phyloP scores from a whole-genome alignment of 2,888 invertebrate genomes.

The Amphipoea oculea region DNA sequence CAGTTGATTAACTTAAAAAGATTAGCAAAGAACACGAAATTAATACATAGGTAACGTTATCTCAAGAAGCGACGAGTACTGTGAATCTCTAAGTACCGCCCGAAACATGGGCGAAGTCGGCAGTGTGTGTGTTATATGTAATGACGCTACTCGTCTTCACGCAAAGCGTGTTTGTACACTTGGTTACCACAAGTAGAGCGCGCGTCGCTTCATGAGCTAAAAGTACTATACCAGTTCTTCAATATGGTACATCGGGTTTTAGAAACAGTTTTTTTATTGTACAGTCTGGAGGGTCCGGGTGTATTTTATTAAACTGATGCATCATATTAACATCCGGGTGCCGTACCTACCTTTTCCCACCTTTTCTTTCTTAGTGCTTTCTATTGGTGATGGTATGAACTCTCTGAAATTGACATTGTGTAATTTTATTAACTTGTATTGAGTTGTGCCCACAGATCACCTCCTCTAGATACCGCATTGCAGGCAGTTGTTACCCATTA shows the following conservation, averaged over 20 bases:
- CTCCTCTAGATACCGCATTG: background rate
- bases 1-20: background rate
- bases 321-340: background rate
- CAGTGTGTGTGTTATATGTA: background rate
- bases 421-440: background rate
- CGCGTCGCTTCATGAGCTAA: background rate
- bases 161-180: too few relatives aligned
- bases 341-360: slow-evolving; percentile 8
- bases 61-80: background rate
- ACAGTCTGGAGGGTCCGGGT: background rate
- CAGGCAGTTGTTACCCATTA: background rate
- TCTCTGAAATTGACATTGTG: background rate
- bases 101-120: background rate
- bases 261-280: background rate
- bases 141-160: background rate
- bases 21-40: background rate
- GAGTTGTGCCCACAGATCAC: background rate
- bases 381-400: background rate
- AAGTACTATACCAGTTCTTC: background rate
- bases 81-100: background rate
- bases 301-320: background rate
- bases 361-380: slow-evolving; percentile 6
- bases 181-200: background rate
- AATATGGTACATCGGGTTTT: background rate
- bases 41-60: background rate